These are phyloP conservation scores for Oreocharis arfaki DNA, from an alignment of 2,113 vertebrate genomes.

Conservation along the genomic window DNA sequence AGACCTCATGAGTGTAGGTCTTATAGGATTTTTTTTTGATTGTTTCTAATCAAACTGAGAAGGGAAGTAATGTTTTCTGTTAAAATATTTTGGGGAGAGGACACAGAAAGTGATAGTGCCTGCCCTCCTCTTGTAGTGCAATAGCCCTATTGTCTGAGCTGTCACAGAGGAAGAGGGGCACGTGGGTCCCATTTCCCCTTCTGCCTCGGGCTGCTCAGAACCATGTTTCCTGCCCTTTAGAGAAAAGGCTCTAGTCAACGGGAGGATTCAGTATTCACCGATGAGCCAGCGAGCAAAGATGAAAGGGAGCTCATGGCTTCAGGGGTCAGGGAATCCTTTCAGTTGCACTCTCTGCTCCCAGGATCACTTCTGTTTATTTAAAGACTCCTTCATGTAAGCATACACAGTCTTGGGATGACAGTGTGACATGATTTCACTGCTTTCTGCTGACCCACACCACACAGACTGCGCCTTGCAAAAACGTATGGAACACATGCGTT, in stretches of 20 bases:
- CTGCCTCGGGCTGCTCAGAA: background rate
- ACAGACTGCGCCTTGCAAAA: rapidly evolving
- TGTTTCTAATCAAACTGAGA: background rate
- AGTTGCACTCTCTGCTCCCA: background rate
- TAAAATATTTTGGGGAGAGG: background rate
- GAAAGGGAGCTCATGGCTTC: background rate
- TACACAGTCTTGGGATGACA: background rate
- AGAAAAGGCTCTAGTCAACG: background rate
- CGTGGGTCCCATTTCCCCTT: background rate
- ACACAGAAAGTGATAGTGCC: background rate
- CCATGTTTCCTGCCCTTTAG: background rate
- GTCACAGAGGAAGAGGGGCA: background rate
- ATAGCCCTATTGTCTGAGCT: background rate
- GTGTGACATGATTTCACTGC: rapidly evolving
- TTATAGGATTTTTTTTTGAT: background rate
- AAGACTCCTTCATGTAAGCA: background rate
- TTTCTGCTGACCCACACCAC: background rate
- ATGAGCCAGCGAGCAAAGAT: rapidly evolving
- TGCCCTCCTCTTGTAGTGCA: background rate
- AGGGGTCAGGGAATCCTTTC: background rate
- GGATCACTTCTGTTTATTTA: background rate
- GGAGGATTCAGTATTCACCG: background rate
- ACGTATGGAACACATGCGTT: rapidly evolving
- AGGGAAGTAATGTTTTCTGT: background rate
- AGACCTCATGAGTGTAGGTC: background rate